Conservation (phyloP, 1,140 invertebrate genomes). For the Gryllus bimaculatus region DNA sequence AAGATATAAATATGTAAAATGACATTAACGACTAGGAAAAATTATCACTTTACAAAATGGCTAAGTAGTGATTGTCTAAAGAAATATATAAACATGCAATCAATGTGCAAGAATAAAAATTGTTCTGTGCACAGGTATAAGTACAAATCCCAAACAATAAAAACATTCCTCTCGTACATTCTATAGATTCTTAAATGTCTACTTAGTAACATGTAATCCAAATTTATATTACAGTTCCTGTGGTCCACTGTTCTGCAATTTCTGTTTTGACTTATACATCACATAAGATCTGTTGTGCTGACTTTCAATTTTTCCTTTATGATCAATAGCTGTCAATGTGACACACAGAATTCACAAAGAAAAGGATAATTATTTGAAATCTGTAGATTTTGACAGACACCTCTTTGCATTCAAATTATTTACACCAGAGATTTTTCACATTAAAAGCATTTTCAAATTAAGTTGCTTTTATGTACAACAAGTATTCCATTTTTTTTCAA, state of each 20-base stretch:
- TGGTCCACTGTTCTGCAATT: not conserved
- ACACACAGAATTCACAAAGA: too few relatives aligned
- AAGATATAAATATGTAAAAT: constrained; percentile 6
- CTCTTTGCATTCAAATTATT: too few relatives aligned
- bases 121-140: not conserved
- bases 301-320: too few relatives aligned
- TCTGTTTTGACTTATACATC: not conserved
- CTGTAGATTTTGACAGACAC: too few relatives aligned
- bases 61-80: constrained; percentile 1
- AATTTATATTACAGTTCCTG: not conserved
- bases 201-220: not conserved
- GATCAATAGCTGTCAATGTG: too few relatives aligned
- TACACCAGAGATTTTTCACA: too few relatives aligned
- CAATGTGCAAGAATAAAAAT: not conserved
- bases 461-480: too few relatives aligned
- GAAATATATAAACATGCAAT: constrained; percentile 2
- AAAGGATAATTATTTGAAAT: too few relatives aligned
- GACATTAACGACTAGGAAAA: not conserved
- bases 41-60: constrained; percentile 1
- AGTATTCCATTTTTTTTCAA: too few relatives aligned
- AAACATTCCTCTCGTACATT: not conserved
- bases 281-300: too few relatives aligned
- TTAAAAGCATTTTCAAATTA: too few relatives aligned
- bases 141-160: not conserved
- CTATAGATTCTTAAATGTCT: not conserved